Percentiles rank a stretch among this genome's conserved stretches.
These are phyloP conservation scores for Tetranychus piercei DNA, from an alignment of 2,888 invertebrate species.

Conservation along the genomic window DNA sequence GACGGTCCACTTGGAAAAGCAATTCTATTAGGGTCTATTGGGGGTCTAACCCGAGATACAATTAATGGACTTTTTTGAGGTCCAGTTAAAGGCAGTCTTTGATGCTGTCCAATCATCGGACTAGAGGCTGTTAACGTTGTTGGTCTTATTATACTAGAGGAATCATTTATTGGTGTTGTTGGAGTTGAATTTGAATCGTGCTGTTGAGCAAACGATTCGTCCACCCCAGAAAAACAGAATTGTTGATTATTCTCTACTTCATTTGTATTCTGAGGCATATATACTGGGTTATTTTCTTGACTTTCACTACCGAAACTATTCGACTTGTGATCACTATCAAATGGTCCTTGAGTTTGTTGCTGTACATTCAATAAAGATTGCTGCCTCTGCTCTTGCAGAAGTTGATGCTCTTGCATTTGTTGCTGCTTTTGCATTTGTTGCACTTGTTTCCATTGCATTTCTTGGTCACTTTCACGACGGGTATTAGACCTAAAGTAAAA, in stretches of 20 bases:
- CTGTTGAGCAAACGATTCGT: background rate
- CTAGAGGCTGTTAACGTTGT: background rate
- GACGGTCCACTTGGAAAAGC: background rate
- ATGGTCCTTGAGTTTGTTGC: background rate
- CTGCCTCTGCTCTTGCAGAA: constrained; percentile 16
- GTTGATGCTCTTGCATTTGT: constrained; percentile 44
- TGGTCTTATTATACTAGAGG: background rate
- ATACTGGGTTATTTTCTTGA: background rate
- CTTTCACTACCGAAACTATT: background rate
- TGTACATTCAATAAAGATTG: background rate
- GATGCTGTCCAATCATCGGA: background rate
- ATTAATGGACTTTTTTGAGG: background rate
- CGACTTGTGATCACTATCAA: background rate
- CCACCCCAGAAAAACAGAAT: background rate
- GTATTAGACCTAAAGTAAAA: constrained; percentile 35
- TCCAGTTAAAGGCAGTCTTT: background rate
- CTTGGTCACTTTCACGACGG: constrained; percentile 36
- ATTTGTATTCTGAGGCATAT: background rate
- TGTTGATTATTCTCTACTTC: background rate
- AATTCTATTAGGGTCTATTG: constrained; percentile 4
- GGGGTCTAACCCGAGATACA: constrained; percentile 10
- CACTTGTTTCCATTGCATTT: constrained; percentile 32
- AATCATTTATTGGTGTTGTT: background rate
- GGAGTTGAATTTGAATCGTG: background rate
- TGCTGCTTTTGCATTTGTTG: background rate